A percentile compares a stretch with the other conserved stretches of the same genome.
phyloP scores from a whole-genome alignment of 2,797 vertebrate species.

The Setipinna tenuifilis region DNA sequence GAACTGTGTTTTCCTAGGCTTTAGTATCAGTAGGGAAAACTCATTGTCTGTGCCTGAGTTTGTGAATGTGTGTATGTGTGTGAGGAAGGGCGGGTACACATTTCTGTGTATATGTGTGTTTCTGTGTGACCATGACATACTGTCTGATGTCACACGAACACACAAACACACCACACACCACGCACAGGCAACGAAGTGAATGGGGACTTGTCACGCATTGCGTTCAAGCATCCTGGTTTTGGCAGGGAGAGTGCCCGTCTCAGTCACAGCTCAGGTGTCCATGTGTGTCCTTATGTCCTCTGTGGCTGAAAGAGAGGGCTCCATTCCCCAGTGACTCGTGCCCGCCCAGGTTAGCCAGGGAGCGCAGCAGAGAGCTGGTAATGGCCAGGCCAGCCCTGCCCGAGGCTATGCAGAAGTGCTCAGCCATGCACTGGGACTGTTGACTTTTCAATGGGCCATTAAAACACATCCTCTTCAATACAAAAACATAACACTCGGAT shows the following conservation, averaged over 20 bases:
- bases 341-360: slow-evolving; percentile 56
- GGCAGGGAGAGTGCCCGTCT: neutral
- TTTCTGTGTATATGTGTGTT: neutral
- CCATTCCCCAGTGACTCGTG: slow-evolving; percentile 72
- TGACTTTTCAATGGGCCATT: slow-evolving; percentile 75
- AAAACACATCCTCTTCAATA: slow-evolving; percentile 64
- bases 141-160: no score
- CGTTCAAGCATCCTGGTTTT: neutral
- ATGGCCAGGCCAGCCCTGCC: slow-evolving; percentile 68
- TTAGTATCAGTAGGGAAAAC: neutral
- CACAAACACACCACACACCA: neutral
- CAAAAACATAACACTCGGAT: slow-evolving; percentile 51
- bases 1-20: neutral
- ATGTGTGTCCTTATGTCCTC: slow-evolving; percentile 56
- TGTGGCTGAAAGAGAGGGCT: slow-evolving; percentile 63
- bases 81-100: neutral
- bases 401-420: slow-evolving; percentile 65
- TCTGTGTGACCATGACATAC: neutral
- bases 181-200: neutral
- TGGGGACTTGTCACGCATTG: neutral
- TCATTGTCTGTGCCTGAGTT: neutral
- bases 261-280: slow-evolving; percentile 37
- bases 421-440: slow-evolving; percentile 70
- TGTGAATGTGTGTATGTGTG: neutral
- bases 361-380: slow-evolving; percentile 62